Evolutionary conservation across 2,797 vertebrate species (phyloP).

Genomic region (Apogon hyalosoma): DNA sequence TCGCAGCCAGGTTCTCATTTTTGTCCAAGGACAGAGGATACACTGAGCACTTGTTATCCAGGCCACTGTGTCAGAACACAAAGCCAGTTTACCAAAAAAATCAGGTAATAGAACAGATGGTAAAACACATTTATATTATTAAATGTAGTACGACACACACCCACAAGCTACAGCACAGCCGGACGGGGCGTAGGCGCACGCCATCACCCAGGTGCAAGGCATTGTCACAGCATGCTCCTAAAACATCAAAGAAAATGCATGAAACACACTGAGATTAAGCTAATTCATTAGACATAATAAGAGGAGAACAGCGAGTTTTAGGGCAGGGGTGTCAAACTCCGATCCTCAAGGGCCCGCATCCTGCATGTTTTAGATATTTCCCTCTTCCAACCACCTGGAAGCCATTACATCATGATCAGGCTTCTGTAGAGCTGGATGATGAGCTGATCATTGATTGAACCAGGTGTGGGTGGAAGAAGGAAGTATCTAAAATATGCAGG

Average conservation of each 20-base stretch:
- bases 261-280: constrained; percentile 29
- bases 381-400: no score
- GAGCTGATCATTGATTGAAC: no score
- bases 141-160: constrained; percentile 81
- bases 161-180: constrained; percentile 98
- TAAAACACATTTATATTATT: background rate
- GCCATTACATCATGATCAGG: no score
- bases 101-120: background rate
- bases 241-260: constrained; percentile 57
- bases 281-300: constrained; percentile 37
- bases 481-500: no score
- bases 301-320: constrained; percentile 29
- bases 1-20: constrained; percentile 98
- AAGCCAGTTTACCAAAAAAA: background rate
- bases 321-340: no score
- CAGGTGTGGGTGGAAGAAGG: no score
- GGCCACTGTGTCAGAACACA: constrained; percentile 82
- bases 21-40: constrained; percentile 98
- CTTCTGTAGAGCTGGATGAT: no score
- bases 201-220: constrained; percentile 99
- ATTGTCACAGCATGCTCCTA: constrained; percentile 98
- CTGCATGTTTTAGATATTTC: no score
- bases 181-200: constrained; percentile 95
- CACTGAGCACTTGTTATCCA: constrained; percentile 99
- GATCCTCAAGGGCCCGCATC: no score